Evolutionary conservation across 2,888 invertebrate genomes (phyloP).

Genomic region (Torymus auratus): DNA sequence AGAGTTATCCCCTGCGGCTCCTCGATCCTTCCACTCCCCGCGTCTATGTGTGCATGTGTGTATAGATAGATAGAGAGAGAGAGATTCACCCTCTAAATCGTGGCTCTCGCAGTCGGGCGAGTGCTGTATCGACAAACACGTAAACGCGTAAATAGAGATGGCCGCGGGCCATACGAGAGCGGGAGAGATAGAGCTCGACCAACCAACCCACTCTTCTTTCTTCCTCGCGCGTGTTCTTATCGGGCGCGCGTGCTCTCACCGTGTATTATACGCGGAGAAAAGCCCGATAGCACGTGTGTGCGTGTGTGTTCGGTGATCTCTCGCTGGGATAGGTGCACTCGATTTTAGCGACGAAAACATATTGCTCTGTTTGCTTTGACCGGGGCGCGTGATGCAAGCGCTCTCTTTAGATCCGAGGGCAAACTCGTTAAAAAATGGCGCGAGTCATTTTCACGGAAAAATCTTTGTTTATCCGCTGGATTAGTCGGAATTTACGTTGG

Average conservation of each 20-base stretch:
- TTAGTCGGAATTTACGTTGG: too few relatives aligned
- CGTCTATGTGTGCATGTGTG: background rate
- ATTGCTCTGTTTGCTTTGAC: conserved; percentile 14
- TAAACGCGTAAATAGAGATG: conserved; percentile 55
- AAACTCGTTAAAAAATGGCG: background rate
- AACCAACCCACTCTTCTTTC: background rate
- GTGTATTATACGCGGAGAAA: background rate
- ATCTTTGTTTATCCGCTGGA: background rate
- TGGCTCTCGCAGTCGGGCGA: background rate
- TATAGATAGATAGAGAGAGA: too few relatives aligned
- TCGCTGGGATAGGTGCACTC: background rate
- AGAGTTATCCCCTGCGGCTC: conserved; percentile 60
- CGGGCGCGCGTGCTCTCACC: background rate
- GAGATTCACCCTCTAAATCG: conserved; percentile 37
- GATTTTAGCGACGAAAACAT: conserved; percentile 32
- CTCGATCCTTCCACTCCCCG: conserved; percentile 41
- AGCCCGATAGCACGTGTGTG: too few relatives aligned
- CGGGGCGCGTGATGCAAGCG: background rate
- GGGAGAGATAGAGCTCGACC: too few relatives aligned
- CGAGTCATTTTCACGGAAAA: background rate
- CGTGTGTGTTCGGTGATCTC: too few relatives aligned
- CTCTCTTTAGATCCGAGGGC: conserved; percentile 4
- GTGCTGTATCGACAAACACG: conserved; percentile 55
- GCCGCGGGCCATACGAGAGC: background rate
- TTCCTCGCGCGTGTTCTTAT: conserved; percentile 4